Percentiles rank a stretch among this genome's conserved stretches.
These are phyloP conservation scores for Erebia ligea DNA, from an alignment of 2,888 invertebrate genomes.

Conservation along the genomic window DNA sequence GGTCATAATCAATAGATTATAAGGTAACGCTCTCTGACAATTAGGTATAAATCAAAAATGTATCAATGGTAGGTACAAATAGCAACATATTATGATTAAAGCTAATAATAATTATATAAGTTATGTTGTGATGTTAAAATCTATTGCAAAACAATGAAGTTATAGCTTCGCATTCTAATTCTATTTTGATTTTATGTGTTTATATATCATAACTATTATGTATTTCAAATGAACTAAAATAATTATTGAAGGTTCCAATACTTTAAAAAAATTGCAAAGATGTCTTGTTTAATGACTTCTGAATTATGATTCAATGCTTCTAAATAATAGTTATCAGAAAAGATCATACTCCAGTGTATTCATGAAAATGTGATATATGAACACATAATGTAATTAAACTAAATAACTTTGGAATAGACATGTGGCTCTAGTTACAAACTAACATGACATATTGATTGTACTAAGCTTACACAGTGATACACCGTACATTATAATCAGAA, in stretches of 20 bases:
- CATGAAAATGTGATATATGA: conserved; percentile 41
- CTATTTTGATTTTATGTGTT: conserved; percentile 52
- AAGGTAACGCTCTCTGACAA: conserved; percentile 54
- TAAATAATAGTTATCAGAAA: background rate
- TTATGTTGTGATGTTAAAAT: conserved; percentile 73
- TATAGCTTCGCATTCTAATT: conserved; percentile 78
- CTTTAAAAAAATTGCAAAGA: background rate
- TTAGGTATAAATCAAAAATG: conserved; percentile 58
- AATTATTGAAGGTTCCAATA: background rate
- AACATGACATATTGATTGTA: conserved; percentile 77
- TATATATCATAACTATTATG: conserved; percentile 39
- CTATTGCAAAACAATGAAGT: conserved; percentile 79
- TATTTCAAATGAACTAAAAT: background rate
- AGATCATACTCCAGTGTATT: background rate
- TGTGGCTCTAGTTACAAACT: conserved; percentile 70
- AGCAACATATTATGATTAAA: conserved; percentile 76
- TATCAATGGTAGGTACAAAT: conserved; percentile 65
- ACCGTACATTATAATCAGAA: conserved; percentile 75
- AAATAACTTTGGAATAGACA: conserved; percentile 55
- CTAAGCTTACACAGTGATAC: conserved; percentile 79
- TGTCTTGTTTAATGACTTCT: background rate
- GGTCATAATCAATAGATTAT: conserved; percentile 44
- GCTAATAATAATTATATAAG: conserved; percentile 63
- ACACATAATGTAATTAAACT: conserved; percentile 61
- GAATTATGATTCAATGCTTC: background rate